Conservation (phyloP, 92 coral and sea anemone species). For the Zoanthus solanderi region DNA sequence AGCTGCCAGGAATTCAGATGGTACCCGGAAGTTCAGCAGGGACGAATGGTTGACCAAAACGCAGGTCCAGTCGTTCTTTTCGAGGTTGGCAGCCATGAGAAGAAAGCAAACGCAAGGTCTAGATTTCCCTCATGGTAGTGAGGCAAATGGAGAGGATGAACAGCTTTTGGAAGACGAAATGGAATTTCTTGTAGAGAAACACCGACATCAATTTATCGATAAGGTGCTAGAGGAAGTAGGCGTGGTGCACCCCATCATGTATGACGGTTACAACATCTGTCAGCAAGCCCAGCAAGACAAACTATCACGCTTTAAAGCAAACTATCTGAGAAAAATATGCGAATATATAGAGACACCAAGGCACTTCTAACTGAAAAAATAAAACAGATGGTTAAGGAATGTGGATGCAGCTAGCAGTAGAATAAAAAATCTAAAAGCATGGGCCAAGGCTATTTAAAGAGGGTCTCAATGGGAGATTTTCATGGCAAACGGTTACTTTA, state of each 20-base stretch:
- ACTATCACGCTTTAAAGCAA: conserved; percentile 23
- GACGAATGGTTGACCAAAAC: conserved; percentile 52
- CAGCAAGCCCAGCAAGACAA: conserved; percentile 11
- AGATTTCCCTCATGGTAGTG: not conserved
- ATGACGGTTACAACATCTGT: conserved; percentile 25
- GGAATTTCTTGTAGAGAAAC: conserved; percentile 6
- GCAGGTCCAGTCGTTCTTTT: conserved; percentile 38
- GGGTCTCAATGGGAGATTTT: conserved; percentile 19
- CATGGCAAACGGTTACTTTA: not conserved
- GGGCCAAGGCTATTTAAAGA: not conserved
- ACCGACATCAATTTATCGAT: conserved; percentile 9
- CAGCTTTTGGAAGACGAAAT: conserved; percentile 13
- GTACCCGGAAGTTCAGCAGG: conserved; percentile 57
- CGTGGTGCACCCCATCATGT: conserved; percentile 23
- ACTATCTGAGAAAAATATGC: conserved; percentile 13
- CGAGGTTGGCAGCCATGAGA: conserved; percentile 28
- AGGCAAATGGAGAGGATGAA: not conserved
- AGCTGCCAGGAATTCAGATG: conserved; percentile 46
- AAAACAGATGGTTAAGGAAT: conserved; percentile 9
- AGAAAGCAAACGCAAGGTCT: conserved; percentile 25
- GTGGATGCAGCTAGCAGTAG: conserved; percentile 22
- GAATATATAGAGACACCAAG: conserved; percentile 23
- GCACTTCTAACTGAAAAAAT: conserved; percentile 23
- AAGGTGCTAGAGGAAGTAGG: conserved; percentile 19
- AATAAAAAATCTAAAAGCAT: not conserved